Conservation (phyloP, 2,888 invertebrate genomes). For the Lasioglossum villosulum region DNA sequence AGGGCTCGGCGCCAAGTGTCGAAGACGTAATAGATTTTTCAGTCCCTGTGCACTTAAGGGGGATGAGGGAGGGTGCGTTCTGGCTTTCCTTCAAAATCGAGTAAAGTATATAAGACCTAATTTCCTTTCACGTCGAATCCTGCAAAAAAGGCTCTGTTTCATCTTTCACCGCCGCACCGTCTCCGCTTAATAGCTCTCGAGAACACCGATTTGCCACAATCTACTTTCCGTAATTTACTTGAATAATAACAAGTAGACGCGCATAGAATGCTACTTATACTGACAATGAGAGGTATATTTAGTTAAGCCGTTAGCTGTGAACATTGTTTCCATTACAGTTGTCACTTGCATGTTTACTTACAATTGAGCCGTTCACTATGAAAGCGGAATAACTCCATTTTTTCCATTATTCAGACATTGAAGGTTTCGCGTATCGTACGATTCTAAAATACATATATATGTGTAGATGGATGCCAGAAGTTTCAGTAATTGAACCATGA, state of each 20-base stretch:
- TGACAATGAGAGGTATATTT: neutral
- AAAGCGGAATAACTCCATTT: neutral
- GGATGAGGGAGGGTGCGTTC: slow-evolving; percentile 45
- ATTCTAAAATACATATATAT: too few relatives aligned
- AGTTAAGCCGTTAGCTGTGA: neutral
- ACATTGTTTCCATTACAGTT: neutral
- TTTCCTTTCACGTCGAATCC: slow-evolving; percentile 54
- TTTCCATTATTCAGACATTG: neutral
- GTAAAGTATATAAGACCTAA: slow-evolving; percentile 56
- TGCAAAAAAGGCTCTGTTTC: slow-evolving; percentile 31
- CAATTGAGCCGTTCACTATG: neutral
- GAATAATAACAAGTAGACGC: neutral
- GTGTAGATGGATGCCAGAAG: too few relatives aligned
- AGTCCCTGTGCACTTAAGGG: slow-evolving; percentile 51
- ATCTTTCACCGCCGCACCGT: slow-evolving; percentile 35
- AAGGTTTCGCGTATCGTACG: too few relatives aligned
- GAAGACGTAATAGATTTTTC: slow-evolving; percentile 76
- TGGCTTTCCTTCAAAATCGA: slow-evolving; percentile 57
- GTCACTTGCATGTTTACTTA: neutral
- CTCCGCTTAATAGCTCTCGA: neutral
- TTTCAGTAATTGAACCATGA: too few relatives aligned
- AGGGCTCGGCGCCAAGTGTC: slow-evolving; percentile 71
- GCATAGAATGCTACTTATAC: neutral
- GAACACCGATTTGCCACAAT: neutral
- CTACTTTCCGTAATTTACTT: neutral